These are phyloP conservation scores for Heloderma charlesbogerti DNA, from an alignment of 2,113 vertebrate genomes.

Conservation along the genomic window DNA sequence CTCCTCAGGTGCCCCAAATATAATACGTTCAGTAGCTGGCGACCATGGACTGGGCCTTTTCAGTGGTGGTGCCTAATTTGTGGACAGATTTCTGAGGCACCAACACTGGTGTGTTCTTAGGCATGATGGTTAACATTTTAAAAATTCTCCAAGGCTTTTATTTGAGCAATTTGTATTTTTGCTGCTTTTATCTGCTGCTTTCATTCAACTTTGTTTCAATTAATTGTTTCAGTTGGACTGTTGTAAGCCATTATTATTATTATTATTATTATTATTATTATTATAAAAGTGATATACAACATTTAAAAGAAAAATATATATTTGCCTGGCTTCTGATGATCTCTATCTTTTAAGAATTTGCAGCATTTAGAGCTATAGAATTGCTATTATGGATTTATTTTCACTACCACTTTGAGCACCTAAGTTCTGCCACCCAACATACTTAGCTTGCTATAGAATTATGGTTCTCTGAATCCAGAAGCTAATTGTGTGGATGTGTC, in stretches of 20 bases:
- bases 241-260: neutral
- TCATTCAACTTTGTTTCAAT: neutral
- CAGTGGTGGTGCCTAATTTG: neutral
- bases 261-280: neutral
- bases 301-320: neutral
- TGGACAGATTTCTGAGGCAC: neutral
- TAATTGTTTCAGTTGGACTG: neutral
- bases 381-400: conserved; percentile 1
- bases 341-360: neutral
- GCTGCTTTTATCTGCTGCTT: neutral
- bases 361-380: neutral
- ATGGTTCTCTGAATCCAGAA: neutral
- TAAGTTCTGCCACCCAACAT: neutral
- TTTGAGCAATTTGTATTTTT: neutral
- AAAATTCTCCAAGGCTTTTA: neutral
- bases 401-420: neutral
- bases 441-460: neutral
- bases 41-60: neutral
- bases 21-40: neutral
- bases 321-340: neutral
- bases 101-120: neutral
- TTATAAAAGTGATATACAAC: no score
- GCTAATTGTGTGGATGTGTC: conserved; percentile 8
- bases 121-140: neutral
- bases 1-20: neutral